Conservation (phyloP, 2,797 vertebrate species). For the Ambastaia sidthimunki region DNA sequence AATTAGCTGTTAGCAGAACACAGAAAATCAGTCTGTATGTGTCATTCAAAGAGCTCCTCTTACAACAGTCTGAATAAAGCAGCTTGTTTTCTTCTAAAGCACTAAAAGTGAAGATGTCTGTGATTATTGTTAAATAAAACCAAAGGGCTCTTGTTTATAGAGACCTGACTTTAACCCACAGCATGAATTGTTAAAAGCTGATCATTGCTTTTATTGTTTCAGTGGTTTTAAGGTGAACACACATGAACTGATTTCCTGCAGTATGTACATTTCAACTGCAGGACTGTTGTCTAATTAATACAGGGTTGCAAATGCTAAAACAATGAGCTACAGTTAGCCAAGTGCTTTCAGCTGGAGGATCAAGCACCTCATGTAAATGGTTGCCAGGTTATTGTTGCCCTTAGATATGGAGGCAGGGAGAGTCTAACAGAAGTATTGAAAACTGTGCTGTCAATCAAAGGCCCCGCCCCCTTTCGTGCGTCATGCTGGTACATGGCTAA, state of each 20-base stretch:
- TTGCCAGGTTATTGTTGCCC: slow-evolving; percentile 85
- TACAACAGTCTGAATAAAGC: slow-evolving; percentile 35
- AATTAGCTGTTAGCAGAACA: background rate
- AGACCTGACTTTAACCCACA: background rate
- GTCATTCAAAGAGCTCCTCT: slow-evolving; percentile 21
- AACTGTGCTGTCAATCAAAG: slow-evolving; percentile 59
- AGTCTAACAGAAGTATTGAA: slow-evolving; percentile 50
- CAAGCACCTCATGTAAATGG: slow-evolving; percentile 68
- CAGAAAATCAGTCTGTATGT: slow-evolving; percentile 3
- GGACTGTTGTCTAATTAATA: slow-evolving; percentile 31
- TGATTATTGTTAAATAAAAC: slow-evolving; percentile 19
- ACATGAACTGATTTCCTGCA: background rate
- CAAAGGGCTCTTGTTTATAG: slow-evolving; percentile 1
- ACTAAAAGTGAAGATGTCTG: slow-evolving; percentile 16
- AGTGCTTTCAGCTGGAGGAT: slow-evolving; percentile 66
- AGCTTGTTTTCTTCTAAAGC: slow-evolving; percentile 27
- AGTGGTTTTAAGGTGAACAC: background rate
- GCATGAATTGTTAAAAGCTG: background rate
- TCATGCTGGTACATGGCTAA: slow-evolving; percentile 52
- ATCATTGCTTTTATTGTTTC: background rate
- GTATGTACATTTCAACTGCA: slow-evolving; percentile 17
- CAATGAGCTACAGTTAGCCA: slow-evolving; percentile 58
- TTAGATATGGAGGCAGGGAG: slow-evolving; percentile 69
- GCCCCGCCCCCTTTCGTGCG: slow-evolving; percentile 42
- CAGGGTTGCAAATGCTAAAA: slow-evolving; percentile 55